Conservation (phyloP, 2,797 vertebrate genomes). For the Leptatherina wallacei region DNA sequence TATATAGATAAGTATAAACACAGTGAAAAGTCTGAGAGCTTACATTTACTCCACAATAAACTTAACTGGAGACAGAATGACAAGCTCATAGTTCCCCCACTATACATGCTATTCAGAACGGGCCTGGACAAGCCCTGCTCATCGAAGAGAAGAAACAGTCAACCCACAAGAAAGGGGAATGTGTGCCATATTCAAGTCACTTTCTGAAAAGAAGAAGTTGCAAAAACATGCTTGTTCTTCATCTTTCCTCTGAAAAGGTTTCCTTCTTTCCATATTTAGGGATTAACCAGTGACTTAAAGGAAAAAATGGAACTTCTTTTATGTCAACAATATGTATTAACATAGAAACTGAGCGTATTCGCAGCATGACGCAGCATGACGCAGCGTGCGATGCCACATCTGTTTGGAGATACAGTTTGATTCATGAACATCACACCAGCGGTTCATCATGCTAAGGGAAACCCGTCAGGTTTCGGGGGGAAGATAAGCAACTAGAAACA, state of each 20-base stretch:
- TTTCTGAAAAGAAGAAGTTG: slow-evolving; percentile 2
- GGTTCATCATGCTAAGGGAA: not conserved
- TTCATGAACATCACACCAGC: not conserved
- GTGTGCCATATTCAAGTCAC: slow-evolving; percentile 24
- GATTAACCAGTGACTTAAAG: not conserved
- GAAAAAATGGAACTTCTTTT: not conserved
- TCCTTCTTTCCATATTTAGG: not conserved
- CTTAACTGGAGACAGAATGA: slow-evolving; percentile 36
- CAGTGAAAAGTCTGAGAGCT: not conserved
- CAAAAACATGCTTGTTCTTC: slow-evolving; percentile 29
- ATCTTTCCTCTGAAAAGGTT: not conserved
- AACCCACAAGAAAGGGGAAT: slow-evolving; percentile 31
- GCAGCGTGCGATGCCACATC: slow-evolving; percentile 2
- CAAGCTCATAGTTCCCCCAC: slow-evolving; percentile 32
- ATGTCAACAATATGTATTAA: too few species aligned
- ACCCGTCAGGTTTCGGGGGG: not conserved
- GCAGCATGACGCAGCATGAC: slow-evolving; percentile 10
- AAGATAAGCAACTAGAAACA: not conserved
- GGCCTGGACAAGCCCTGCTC: slow-evolving; percentile 60
- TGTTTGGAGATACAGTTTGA: not conserved
- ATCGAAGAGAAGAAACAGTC: slow-evolving; percentile 34
- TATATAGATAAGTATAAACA: not conserved
- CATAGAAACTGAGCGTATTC: not conserved
- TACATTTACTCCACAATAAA: slow-evolving; percentile 5
- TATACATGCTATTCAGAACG: slow-evolving; percentile 37